phyloP scores from a whole-genome alignment of 1,140 invertebrate species.

The Zaprionus taronus region DNA sequence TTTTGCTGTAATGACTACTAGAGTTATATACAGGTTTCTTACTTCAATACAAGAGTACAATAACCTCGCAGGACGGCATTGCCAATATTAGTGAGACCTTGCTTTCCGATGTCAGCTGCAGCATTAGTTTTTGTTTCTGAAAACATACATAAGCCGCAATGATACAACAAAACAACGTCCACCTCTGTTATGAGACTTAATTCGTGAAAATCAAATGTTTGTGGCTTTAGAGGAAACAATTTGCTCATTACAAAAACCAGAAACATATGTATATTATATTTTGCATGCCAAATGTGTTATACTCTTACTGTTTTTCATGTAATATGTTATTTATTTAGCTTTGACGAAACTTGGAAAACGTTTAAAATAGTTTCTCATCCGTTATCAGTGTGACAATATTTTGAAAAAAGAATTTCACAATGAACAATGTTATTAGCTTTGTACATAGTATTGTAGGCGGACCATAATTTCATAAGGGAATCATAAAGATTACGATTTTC shows the following conservation, averaged over 20 bases:
- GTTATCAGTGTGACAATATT: too few relatives aligned
- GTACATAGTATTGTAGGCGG: too few relatives aligned
- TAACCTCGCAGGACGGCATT: constrained; percentile 4
- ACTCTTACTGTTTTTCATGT: background rate
- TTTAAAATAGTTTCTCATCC: too few relatives aligned
- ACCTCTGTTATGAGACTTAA: background rate
- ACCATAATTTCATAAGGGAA: too few relatives aligned
- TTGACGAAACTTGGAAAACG: background rate
- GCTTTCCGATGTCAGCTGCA: background rate
- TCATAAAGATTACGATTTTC: too few relatives aligned
- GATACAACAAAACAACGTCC: background rate
- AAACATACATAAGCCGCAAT: constrained; percentile 3
- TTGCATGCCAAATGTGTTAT: background rate
- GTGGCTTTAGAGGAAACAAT: background rate
- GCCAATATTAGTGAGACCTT: constrained; percentile 1
- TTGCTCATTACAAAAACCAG: background rate
- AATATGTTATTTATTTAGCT: background rate
- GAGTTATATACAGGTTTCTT: constrained; percentile 2
- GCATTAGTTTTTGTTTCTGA: background rate
- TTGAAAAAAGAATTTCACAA: too few relatives aligned
- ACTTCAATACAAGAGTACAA: background rate
- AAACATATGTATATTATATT: background rate
- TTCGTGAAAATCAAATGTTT: background rate
- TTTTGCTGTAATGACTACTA: constrained; percentile 3
- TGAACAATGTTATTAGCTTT: too few relatives aligned